A percentile compares a stretch with the other conserved stretches of the same genome.
These are phyloP conservation scores for Gallinago paraguaiae DNA, from an alignment of 2,113 vertebrate species.

Conservation along the genomic window DNA sequence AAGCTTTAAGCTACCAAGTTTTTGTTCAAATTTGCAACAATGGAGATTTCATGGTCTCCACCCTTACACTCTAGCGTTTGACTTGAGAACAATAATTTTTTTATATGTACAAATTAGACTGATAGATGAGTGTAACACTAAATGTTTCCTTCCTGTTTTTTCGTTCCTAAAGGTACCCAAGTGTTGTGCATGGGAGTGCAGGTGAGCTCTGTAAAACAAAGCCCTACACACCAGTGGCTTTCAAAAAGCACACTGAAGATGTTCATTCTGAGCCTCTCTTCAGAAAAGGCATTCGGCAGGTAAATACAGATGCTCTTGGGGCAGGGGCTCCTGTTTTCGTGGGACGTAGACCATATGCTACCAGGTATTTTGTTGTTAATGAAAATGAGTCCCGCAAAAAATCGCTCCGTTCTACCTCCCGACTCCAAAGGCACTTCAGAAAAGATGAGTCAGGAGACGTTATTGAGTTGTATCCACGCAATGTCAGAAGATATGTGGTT, in stretches of 20 bases:
- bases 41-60: not conserved
- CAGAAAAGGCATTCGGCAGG: conserved; percentile 75
- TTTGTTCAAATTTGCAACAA: not conserved
- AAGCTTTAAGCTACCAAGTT: not conserved
- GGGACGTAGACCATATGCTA: conserved; percentile 70
- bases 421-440: conserved; percentile 81
- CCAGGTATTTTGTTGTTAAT: conserved; percentile 84
- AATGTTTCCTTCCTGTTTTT: not conserved
- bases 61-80: not conserved
- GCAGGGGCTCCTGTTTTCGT: conserved; percentile 59
- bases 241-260: conserved; percentile 66
- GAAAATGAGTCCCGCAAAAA: conserved; percentile 82
- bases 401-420: conserved; percentile 70
- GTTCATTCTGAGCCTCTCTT: conserved; percentile 83
- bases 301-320: conserved; percentile 59
- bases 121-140: not conserved
- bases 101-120: not conserved
- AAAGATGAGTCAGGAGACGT: conserved; percentile 76
- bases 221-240: conserved; percentile 48
- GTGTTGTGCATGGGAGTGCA: conserved; percentile 59
- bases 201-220: conserved; percentile 76
- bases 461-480: conserved; percentile 81
- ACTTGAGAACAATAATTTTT: not conserved
- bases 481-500: conserved; percentile 71
- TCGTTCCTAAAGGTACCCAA: conserved; percentile 69